Percentiles rank a stretch among this genome's conserved stretches.
These are phyloP conservation scores for Panagrolaimus sp. DNA, from an alignment of 1,140 invertebrate species.

Conservation along the genomic window DNA sequence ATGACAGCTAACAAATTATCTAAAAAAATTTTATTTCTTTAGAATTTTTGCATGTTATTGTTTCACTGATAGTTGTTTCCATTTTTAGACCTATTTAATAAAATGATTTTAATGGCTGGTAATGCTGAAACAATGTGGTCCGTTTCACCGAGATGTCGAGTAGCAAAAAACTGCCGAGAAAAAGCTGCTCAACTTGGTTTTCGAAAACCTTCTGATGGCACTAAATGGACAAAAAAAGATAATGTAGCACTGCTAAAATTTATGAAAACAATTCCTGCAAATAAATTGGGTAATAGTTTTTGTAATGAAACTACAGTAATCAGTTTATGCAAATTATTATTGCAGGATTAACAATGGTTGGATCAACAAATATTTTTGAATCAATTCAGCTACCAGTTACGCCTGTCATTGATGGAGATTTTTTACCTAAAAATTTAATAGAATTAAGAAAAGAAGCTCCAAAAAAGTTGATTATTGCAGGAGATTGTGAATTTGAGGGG, in stretches of 20 bases:
- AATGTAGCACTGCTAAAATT: constrained; percentile 25
- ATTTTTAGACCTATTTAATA: constrained; percentile 29
- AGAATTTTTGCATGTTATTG: too few species aligned
- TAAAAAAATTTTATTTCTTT: too few species aligned
- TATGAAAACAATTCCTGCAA: constrained; percentile 18
- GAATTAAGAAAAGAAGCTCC: constrained; percentile 45
- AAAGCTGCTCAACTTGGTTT: constrained; percentile 28
- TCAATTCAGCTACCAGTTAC: neutral
- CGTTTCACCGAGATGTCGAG: neutral
- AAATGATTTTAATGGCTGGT: constrained; percentile 37
- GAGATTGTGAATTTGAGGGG: constrained; percentile 41
- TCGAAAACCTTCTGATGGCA: neutral
- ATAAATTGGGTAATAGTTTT: constrained; percentile 35
- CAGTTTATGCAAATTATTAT: constrained; percentile 16
- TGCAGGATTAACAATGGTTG: constrained; percentile 17
- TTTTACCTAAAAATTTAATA: constrained; percentile 36
- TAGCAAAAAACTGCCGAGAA: constrained; percentile 18
- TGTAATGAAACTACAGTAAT: neutral
- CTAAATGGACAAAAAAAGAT: constrained; percentile 23
- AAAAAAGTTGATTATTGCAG: constrained; percentile 35
- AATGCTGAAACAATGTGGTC: constrained; percentile 35
- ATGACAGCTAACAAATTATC: too few species aligned
- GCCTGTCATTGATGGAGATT: constrained; percentile 33
- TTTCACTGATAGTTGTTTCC: too few species aligned
- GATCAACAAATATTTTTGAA: constrained; percentile 5